Base-by-base conservation (phyloP, 1,140 invertebrate species). In the Drosophila yakuba region DNA sequence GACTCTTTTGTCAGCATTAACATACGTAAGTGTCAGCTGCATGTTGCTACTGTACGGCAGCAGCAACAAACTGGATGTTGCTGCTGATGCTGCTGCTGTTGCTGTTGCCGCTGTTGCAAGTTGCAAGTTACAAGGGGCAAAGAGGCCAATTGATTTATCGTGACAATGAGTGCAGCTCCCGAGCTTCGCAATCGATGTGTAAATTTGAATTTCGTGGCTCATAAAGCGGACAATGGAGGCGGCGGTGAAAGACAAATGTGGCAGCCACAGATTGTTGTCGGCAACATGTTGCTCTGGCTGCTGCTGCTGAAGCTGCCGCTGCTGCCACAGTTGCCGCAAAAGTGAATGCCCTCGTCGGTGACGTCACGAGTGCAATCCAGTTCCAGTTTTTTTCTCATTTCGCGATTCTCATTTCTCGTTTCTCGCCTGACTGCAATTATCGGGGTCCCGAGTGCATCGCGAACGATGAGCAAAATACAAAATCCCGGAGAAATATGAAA, bases 111-210 rank as follows among this genome's bases (percentile, higher is more conserved):
- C 20, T 43, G 48, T 20, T 44, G 62, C 36, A 61, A 41, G 50
- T 25, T 25, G 25, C 25, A 10, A 32, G 32, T 10, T 10, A 8
- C 32, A 32, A 32, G 74, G 67, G 88, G 71, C 64, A 74, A 74
- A 75, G 68, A 88, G 88, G 73, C 83, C 88, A 91, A 91, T 91
- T 91, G 88, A 91, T 91, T 91, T 91, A 91, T 91, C 88, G 88
- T 91, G 88, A 91, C 83, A 90, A 83, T 83, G 79, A 79, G 76
- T 63, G 74, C 69, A 74, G 63, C 75, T 75, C 41, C 67, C 73
- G 83, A 62, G 57, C 67, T 63, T 57, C 58, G 62, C 78, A 79
- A 79, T 83, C 83, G 79, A 86, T 86, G 82, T 86, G 82, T 86
- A 86, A 88, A 86, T 86, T 86, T 86, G 72, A 79, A 88, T 88